A percentile compares a stretch with the other conserved stretches of the same genome.
These are phyloP conservation scores for Pelodytes ibericus DNA, from an alignment of 2,797 vertebrate species.

Conservation along the genomic window DNA sequence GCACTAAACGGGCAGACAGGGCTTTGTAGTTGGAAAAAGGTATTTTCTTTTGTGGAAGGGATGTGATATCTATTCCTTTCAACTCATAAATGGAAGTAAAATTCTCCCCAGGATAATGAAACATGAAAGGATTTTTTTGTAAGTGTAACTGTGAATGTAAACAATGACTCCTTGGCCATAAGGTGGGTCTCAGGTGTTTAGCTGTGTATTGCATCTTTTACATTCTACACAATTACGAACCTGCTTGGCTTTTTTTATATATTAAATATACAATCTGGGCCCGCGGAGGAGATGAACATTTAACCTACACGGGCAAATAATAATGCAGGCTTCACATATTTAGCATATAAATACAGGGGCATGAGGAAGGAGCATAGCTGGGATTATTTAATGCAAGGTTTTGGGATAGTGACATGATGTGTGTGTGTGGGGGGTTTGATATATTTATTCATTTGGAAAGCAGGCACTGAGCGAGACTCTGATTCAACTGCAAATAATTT, in stretches of 20 bases:
- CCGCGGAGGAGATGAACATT: neutral
- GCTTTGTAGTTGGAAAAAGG: neutral
- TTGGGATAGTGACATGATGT: no score
- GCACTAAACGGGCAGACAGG: no score
- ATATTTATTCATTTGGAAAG: no score
- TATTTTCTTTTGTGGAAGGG: neutral
- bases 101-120: neutral
- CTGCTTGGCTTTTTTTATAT: neutral
- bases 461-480: no score
- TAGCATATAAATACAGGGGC: neutral
- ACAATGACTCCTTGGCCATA: neutral
- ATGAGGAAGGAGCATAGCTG: neutral
- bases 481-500: no score
- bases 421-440: no score
- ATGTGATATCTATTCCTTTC: neutral
- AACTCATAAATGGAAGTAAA: neutral
- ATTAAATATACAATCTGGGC: neutral
- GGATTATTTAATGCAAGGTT: no score
- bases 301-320: neutral
- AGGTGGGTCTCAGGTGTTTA: neutral
- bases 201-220: neutral
- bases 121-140: conserved; percentile 4
- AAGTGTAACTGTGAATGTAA: neutral
- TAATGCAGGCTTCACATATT: neutral
- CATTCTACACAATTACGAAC: neutral